Evolutionary conservation across 2,888 invertebrate species (phyloP).

Genomic region (Deilephila porcellus): DNA sequence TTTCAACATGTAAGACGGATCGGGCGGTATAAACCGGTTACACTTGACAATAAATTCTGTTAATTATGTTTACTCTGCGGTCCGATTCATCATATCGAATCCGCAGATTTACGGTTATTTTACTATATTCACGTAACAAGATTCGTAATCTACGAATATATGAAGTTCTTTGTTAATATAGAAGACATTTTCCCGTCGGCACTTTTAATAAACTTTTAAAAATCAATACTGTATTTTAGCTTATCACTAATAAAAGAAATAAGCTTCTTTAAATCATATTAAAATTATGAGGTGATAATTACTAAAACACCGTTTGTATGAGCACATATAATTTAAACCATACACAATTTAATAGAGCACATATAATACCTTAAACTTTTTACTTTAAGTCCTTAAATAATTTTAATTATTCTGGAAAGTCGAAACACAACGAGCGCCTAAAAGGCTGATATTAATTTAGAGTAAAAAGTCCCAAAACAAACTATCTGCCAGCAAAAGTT

Average conservation of each 20-base stretch:
- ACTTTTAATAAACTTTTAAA: too few species aligned
- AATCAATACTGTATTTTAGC: background rate
- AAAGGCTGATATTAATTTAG: slow-evolving; percentile 32
- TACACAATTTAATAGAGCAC: too few species aligned
- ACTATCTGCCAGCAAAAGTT: slow-evolving; percentile 8
- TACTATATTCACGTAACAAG: background rate
- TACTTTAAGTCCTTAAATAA: too few species aligned
- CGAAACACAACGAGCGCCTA: background rate
- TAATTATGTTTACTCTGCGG: slow-evolving; percentile 51
- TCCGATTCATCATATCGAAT: slow-evolving; percentile 37
- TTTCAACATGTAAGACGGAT: slow-evolving; percentile 43
- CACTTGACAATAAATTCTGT: slow-evolving; percentile 43
- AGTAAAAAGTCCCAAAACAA: slow-evolving; percentile 28
- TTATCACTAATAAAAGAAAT: background rate
- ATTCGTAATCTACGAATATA: background rate
- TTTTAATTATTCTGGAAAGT: background rate
- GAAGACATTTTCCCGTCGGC: too few species aligned
- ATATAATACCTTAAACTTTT: too few species aligned
- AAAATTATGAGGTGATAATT: too few species aligned
- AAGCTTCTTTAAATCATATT: too few species aligned
- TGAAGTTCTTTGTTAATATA: background rate
- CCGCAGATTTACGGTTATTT: slow-evolving; percentile 7
- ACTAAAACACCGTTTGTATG: too few species aligned
- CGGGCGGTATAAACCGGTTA: slow-evolving; percentile 35
- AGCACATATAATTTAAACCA: too few species aligned